These are phyloP conservation scores for Phataginus tricuspis DNA, from an alignment of 2,797 vertebrate genomes.

Conservation along the genomic window DNA sequence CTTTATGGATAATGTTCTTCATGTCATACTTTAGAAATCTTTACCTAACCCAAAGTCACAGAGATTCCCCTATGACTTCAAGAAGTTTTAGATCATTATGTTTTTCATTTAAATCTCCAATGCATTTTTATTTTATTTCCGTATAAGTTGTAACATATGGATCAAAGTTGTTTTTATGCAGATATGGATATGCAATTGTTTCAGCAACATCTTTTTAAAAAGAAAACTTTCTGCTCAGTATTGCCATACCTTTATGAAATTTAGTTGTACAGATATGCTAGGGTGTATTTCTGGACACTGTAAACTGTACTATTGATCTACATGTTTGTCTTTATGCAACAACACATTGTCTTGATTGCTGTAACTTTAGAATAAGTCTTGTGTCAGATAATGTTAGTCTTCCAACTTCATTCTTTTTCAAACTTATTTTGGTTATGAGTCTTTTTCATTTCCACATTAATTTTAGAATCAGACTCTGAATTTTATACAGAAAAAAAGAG, in stretches of 20 bases:
- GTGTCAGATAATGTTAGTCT: not conserved
- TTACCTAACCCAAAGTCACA: not conserved
- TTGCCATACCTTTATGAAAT: not conserved
- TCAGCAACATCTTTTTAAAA: not conserved
- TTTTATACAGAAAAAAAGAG: not conserved
- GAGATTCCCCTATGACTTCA: not conserved
- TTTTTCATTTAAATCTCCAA: not conserved
- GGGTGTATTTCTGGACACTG: not conserved
- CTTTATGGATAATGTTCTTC: not conserved
- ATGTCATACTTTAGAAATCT: not conserved
- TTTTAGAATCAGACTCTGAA: not conserved
- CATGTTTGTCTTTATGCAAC: not conserved
- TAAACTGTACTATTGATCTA: not conserved
- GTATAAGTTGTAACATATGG: not conserved
- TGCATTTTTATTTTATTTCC: not conserved
- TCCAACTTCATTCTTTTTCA: not conserved
- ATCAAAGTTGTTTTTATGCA: not conserved
- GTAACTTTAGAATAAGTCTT: not conserved
- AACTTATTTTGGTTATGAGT: not conserved
- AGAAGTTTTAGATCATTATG: not conserved
- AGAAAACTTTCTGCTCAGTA: not conserved
- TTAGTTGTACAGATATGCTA: not conserved
- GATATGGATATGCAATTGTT: not conserved
- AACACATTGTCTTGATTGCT: not conserved
- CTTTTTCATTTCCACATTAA: not conserved